Percentiles rank a stretch among this genome's conserved stretches.
Evolutionary conservation across 2,113 vertebrate species (phyloP).

Genomic region (Lycaon pictus): DNA sequence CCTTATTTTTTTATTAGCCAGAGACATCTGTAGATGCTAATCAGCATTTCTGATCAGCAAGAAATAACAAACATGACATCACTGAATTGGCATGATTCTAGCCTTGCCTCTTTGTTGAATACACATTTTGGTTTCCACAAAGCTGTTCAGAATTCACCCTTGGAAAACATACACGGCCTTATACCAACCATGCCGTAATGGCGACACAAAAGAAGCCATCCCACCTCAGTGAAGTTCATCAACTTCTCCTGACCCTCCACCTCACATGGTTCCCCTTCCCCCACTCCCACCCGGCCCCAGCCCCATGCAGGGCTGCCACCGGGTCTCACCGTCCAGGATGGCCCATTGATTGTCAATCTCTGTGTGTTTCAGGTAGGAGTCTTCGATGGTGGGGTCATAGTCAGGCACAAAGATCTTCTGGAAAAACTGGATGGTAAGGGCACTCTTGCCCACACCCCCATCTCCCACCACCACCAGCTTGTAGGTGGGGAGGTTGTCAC

Average conservation of each 20-base stretch:
- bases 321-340: constrained; percentile 95
- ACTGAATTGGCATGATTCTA: background rate
- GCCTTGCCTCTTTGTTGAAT: constrained; percentile 22
- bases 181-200: background rate
- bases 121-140: constrained; percentile 15
- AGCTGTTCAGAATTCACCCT: constrained; percentile 40
- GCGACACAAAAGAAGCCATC: background rate
- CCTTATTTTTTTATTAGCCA: background rate
- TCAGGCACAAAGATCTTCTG: constrained; percentile 99
- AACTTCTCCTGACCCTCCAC: background rate
- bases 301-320: background rate
- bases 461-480: constrained; percentile 99
- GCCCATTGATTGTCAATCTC: constrained; percentile 99
- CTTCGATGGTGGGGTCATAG: constrained; percentile 99
- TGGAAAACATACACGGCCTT: background rate
- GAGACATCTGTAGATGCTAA: constrained; percentile 18
- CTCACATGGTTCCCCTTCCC: background rate
- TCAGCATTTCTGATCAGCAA: constrained; percentile 37
- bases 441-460: constrained; percentile 98
- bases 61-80: background rate
- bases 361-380: constrained; percentile 98
- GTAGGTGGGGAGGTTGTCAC: constrained; percentile 98
- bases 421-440: constrained; percentile 99
- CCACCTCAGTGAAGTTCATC: background rate
- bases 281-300: background rate